Base-by-base conservation (phyloP, 2,113 vertebrate species). In the Bos indicus region DNA sequence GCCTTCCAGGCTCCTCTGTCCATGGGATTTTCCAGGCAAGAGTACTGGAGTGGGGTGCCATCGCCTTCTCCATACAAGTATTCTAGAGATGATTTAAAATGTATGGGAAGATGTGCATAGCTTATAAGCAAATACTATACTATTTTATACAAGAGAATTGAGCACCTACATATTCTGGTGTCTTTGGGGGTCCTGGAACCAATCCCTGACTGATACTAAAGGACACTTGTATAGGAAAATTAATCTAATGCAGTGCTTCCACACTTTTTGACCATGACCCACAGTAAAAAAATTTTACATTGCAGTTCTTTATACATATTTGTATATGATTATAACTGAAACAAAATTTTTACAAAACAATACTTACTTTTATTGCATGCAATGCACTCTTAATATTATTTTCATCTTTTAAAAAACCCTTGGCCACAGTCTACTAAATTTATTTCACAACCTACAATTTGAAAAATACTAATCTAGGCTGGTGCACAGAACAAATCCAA, bases 381-480 rank as follows among this genome's bases (percentile, higher is more conserved):
- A 89, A 0, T 74, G 2, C 11, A 59, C 30, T 84, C 40, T 86
- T 85, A 14, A 15, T 80, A 62, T 59, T 91, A 94, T 54, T 94
- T 93, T 91, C 60, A 54, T 90, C 71, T 96, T 88, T 92, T 90
- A 52, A 92, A 97, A 89, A 90, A 40, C 7, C 23, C 43, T 80
- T 54, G 46, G 15, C 62, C 40, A 84, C 19, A 51, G 30, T 94
- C 77, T 15, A 88, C 30, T 84, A 57, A 93, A 57, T 93, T 88
- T 52, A 90, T 94, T 94, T 95, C 56, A 88, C 30, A 84, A 33
- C 19, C 2, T 91, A 2, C 80, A 33, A 92, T 88, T 95, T 97
- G 71, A 84, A 97, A 97, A 93, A 36, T 93, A 52, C 21, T 89
- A 95, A 89, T 67, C n/a, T 94, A 60, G 7, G 56, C 3, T 92